phyloP scores from a whole-genome alignment of 2,888 invertebrate genomes.

The Mesochorus sp. region DNA sequence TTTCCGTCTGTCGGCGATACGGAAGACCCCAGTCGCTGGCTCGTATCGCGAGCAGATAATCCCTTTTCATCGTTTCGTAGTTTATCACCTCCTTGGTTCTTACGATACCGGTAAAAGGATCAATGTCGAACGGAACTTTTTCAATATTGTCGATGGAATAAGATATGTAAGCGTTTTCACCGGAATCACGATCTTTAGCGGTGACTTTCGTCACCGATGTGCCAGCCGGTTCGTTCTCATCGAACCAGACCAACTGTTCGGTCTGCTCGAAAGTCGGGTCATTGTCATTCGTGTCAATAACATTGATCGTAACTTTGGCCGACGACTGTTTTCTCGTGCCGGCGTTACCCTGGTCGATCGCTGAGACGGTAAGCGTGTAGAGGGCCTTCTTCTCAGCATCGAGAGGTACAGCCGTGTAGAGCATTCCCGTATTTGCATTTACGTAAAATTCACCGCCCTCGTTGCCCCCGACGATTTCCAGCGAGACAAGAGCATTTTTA shows the following conservation, averaged over 20 bases:
- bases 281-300: constrained; percentile 97
- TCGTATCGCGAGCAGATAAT: constrained; percentile 91
- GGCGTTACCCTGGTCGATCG: constrained; percentile 93
- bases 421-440: constrained; percentile 93
- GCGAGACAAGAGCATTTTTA: constrained; percentile 91
- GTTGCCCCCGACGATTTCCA: constrained; percentile 96
- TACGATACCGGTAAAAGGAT: constrained; percentile 96
- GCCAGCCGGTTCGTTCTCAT: constrained; percentile 95
- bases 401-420: constrained; percentile 91
- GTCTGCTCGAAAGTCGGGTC: constrained; percentile 92
- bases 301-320: constrained; percentile 94
- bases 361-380: constrained; percentile 94
- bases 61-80: constrained; percentile 94
- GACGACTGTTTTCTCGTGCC: constrained; percentile 93
- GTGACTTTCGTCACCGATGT: constrained; percentile 92
- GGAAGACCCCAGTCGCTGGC: constrained; percentile 98
- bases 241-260: constrained; percentile 88
- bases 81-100: constrained; percentile 92
- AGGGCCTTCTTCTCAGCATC: constrained; percentile 93
- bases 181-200: constrained; percentile 94
- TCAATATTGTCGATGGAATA: constrained; percentile 96
- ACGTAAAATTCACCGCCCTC: constrained; percentile 94
- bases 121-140: constrained; percentile 97
- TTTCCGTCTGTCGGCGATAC: constrained; percentile 95
- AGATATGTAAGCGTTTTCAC: constrained; percentile 97